Evolutionary conservation across 2,113 vertebrate species (phyloP), one percentile per base, ranked within the genome.

Genomic region (Athene noctua): DNA sequence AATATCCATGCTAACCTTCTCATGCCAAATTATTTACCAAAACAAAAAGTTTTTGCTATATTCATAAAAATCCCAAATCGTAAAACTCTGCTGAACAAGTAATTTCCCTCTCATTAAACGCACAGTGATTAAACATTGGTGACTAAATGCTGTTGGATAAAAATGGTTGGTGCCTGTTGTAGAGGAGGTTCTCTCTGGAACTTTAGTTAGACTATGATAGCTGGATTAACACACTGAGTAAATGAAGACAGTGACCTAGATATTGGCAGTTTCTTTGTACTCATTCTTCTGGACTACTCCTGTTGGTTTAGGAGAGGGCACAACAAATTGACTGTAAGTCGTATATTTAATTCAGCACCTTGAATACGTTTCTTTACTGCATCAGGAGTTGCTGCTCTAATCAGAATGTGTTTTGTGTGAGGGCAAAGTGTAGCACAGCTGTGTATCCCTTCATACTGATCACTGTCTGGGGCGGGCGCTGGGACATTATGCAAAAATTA

Each of bases 171-270:
- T 78, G 87, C 40, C 26, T 46, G 61, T 88, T 74, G 66, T 49
- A 72, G 57, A 71, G 26, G 55, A 87, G 34, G 30, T 11, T 80
- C 58, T 68, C 58, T 77, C 66, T 78, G 61, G 57, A 73, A 51
- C 27, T 70, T 38, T 38, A 38, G 38, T 38, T 72, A 51, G 40
- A 30, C 79, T 87, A 68, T 46, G 54, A 52, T n/a, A 85, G 85
- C 70, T 79, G 81, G 54, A 82, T 93, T 85, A 95, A 77, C 58
- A 88, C 36, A 44, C 2, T 47, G 63, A 73, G 87, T 90, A 93
- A 97, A 95, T 62, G 63, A 90, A 67, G 63, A 72, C 32, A 62
- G 86, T 83, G 67, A 90, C 88, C 59, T 47, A 88, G 70, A 61
- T 92, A 80, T n/a, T 68, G 61, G 46, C 47, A 72, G 61, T 42